Evolutionary conservation across 1,140 invertebrate species (phyloP).

Genomic region (Paramacrobiotus metropolitanus): DNA sequence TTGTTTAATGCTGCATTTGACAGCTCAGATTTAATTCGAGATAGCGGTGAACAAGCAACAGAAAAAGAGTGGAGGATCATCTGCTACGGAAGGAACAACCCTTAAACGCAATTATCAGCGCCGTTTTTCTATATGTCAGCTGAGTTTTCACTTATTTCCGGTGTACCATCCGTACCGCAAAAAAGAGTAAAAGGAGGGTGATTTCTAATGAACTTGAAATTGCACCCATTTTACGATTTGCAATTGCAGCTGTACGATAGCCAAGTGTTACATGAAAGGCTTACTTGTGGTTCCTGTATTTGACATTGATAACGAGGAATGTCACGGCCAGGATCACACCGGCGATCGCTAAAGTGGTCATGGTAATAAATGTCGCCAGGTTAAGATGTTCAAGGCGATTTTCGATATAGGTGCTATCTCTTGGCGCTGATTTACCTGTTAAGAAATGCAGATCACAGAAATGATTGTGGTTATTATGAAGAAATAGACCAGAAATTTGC

Average conservation of each 20-base stretch:
- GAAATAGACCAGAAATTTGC: too few relatives aligned
- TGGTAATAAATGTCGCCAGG: conserved; percentile 56
- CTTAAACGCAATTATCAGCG: too few relatives aligned
- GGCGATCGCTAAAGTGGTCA: conserved; percentile 58
- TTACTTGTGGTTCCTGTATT: conserved; percentile 80
- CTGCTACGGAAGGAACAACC: too few relatives aligned
- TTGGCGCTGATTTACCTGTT: conserved; percentile 45
- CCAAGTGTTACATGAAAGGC: conserved; percentile 9
- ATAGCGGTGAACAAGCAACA: too few relatives aligned
- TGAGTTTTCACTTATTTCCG: too few relatives aligned
- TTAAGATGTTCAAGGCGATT: conserved; percentile 71
- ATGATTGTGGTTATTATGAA: not conserved
- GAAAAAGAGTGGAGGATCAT: too few relatives aligned
- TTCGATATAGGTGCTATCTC: conserved; percentile 57
- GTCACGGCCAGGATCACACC: conserved; percentile 73
- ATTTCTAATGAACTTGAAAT: too few relatives aligned
- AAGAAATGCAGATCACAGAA: conserved; percentile 5
- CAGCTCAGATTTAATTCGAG: too few relatives aligned
- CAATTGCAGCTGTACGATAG: not conserved
- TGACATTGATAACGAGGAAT: conserved; percentile 88
- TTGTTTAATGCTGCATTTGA: not conserved
- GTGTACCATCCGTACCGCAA: too few relatives aligned
- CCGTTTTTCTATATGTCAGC: too few relatives aligned
- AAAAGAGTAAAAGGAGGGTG: too few relatives aligned
- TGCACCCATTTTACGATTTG: not conserved